Conservation (phyloP, 2,797 vertebrate species). For the Argya squamiceps region DNA sequence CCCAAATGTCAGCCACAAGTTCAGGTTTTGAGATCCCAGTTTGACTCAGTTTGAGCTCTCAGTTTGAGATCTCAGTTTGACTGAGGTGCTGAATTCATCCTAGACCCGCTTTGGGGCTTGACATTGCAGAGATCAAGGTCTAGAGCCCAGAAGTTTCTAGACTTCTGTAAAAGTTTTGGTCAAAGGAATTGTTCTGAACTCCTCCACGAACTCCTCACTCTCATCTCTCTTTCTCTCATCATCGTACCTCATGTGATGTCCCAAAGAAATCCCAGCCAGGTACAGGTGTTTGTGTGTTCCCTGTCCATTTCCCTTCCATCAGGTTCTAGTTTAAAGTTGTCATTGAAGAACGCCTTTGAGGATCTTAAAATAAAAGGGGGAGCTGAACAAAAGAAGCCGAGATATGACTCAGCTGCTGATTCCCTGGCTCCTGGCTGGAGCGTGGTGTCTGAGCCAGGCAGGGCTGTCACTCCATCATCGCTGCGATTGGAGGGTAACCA, state of each 20-base stretch:
- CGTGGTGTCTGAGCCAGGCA: neutral
- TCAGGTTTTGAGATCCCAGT: neutral
- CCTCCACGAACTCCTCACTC: neutral
- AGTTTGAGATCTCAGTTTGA: no score
- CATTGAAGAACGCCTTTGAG: conserved; percentile 19
- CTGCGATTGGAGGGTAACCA: conserved; percentile 39
- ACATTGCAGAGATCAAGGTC: neutral
- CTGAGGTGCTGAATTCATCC: neutral
- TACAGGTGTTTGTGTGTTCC: neutral
- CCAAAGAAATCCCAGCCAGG: neutral
- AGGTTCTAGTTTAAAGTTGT: neutral
- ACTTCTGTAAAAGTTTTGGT: neutral
- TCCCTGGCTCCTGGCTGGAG: conserved; percentile 34
- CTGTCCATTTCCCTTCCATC: neutral
- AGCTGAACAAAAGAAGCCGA: conserved; percentile 33
- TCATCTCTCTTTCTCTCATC: neutral
- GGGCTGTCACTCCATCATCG: conserved; percentile 2
- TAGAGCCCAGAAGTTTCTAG: neutral
- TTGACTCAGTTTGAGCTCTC: no score
- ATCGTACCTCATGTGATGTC: neutral
- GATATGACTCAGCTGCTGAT: conserved; percentile 40
- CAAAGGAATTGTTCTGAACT: neutral
- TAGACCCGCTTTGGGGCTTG: neutral
- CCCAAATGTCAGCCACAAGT: neutral
- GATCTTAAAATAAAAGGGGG: conserved; percentile 46